These are phyloP conservation scores for Ellobium chinense DNA, from an alignment of 2,888 invertebrate species.

Conservation along the genomic window DNA sequence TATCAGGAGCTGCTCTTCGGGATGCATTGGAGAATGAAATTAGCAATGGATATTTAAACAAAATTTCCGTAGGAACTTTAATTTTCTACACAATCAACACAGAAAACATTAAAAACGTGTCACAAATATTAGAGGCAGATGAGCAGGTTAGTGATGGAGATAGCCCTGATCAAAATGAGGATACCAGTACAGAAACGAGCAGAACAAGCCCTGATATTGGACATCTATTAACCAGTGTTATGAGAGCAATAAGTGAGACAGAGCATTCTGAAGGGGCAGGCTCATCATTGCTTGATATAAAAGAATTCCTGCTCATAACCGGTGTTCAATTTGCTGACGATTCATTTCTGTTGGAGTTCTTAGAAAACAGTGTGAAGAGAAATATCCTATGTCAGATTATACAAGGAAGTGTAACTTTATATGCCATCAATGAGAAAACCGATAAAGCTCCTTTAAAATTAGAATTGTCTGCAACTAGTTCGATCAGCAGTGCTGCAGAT, in stretches of 20 bases:
- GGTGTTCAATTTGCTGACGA: conserved; percentile 25
- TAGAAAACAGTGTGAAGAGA: conserved; percentile 19
- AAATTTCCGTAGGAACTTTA: not conserved
- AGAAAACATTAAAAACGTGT: conserved; percentile 1
- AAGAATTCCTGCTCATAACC: conserved; percentile 27
- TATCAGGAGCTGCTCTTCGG: conserved; percentile 43
- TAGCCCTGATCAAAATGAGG: not conserved
- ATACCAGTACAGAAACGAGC: not conserved
- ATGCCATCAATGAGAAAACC: conserved; percentile 13
- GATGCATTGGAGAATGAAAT: conserved; percentile 47
- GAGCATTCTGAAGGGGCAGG: conserved; percentile 23
- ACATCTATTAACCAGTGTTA: conserved; percentile 15
- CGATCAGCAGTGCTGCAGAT: not conserved
- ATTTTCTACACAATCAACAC: conserved; percentile 19
- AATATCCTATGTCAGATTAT: conserved; percentile 9
- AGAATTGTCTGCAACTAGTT: not conserved
- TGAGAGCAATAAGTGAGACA: conserved; percentile 37
- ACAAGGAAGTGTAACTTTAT: not conserved
- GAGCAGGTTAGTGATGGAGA: not conserved
- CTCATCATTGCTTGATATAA: conserved; percentile 21
- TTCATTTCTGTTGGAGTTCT: conserved; percentile 18
- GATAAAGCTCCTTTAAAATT: too few species aligned
- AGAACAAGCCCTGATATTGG: not conserved
- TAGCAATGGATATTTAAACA: conserved; percentile 38
- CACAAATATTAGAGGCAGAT: not conserved